Evolutionary conservation across 2,113 vertebrate species (phyloP), one percentile per base, ranked within the genome.

Genomic region (Amphilophus citrinellus): DNA sequence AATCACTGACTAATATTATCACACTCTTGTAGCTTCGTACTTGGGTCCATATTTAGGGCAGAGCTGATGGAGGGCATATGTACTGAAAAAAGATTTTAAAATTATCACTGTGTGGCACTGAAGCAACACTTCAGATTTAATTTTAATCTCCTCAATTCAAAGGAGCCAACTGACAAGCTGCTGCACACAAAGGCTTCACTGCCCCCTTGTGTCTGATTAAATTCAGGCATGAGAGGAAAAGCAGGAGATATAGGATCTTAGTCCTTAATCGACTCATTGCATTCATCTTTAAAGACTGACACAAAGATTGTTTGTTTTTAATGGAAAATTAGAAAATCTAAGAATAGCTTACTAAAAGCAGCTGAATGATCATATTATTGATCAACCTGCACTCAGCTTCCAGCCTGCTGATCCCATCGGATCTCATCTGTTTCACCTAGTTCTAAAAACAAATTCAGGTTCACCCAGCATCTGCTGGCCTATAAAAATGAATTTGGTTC

Each of bases 91-190:
- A 79, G 50, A 84, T 85, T 90, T 90, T 79, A 76, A 88, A 92
- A 87, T 88, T 35, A 91, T 89, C 85, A 32, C 88, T 63, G 61
- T 57, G 88, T 62, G 81, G 56, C 79, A 65, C 56, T 66, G 82
- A 88, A 88, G 83, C 84, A 87, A 87, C 86, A 92, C 90, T 93
- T 87, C 84, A 87, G 73, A 66, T 89, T 84, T 92, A 85, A 94
- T 91, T 92, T 91, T 84, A 82, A 87, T 78, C 77, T 75, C 76
- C 75, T 73, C 50, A 37, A 80, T 91, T 88, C 78, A 78, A 85
- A 80, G 27, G 65, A 84, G 89, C 83, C 63, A 85, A 81, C 15
- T 78, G 77, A 58, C 35, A 22, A 75, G 60, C 20, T 47, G 57
- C 13, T 24, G 22, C 76, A 71, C 65, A 50, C 61, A 57, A 85